Conservation (phyloP, 2,113 vertebrate species). For the Halichoerus grypus region DNA sequence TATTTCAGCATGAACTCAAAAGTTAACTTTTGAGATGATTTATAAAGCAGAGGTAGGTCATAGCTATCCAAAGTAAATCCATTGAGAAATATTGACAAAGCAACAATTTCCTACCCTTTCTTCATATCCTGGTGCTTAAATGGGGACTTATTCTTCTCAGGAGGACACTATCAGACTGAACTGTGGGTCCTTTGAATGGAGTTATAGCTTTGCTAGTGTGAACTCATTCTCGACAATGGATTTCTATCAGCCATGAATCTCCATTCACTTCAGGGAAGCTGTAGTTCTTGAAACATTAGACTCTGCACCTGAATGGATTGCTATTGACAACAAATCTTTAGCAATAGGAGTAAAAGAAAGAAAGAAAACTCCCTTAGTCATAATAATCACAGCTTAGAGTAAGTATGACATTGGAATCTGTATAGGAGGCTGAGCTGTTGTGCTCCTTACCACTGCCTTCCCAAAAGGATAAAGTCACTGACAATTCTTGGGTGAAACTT, state of each 20-base stretch:
- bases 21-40: slow-evolving; percentile 71
- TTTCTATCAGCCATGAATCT: slow-evolving; percentile 70
- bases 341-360: slow-evolving; percentile 1
- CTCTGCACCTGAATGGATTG: neutral
- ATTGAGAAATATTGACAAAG: slow-evolving; percentile 71
- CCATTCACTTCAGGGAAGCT: slow-evolving; percentile 51
- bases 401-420: neutral
- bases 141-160: slow-evolving; percentile 33
- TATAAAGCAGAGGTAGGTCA: slow-evolving; percentile 57
- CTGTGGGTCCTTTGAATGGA: slow-evolving; percentile 52
- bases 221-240: slow-evolving; percentile 69
- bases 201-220: slow-evolving; percentile 58
- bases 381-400: neutral
- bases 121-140: slow-evolving; percentile 44
- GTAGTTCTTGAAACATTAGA: slow-evolving; percentile 19
- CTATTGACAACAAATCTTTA: slow-evolving; percentile 63
- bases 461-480: neutral
- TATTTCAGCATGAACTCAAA: slow-evolving; percentile 43
- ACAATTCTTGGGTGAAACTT: neutral
- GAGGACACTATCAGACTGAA: slow-evolving; percentile 61
- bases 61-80: slow-evolving; percentile 48
- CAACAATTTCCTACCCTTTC: neutral
- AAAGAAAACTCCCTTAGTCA: neutral
- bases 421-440: neutral
- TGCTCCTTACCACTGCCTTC: neutral